phyloP scores from a whole-genome alignment of 2,888 invertebrate genomes.

The Anoncus sp. region DNA sequence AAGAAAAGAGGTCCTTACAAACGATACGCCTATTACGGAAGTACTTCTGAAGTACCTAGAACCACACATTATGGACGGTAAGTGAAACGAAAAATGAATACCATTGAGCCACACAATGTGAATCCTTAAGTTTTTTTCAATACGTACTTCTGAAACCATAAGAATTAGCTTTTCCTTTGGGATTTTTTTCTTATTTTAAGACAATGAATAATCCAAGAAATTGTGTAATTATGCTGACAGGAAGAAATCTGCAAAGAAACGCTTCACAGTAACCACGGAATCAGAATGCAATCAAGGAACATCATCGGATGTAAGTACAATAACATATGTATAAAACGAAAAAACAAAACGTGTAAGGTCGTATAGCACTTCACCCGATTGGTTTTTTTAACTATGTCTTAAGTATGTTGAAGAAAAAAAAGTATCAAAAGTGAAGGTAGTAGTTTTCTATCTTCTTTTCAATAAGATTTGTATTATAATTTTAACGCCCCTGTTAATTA shows the following conservation, averaged over 20 bases:
- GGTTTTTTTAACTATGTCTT: no score
- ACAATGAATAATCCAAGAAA: neutral
- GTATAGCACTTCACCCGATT: no score
- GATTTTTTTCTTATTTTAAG: neutral
- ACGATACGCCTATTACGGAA: slow-evolving; percentile 24
- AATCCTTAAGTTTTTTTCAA: no score
- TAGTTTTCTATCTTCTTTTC: no score
- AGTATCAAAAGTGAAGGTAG: no score
- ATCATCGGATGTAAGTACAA: slow-evolving; percentile 12
- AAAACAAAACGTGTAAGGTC: no score
- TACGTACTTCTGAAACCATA: no score
- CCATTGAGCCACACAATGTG: neutral
- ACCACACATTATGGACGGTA: slow-evolving; percentile 19
- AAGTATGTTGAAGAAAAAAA: no score
- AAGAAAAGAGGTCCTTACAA: slow-evolving; percentile 44
- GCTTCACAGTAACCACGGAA: neutral
- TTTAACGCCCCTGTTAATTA: no score
- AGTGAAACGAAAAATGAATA: slow-evolving; percentile 4
- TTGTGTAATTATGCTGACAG: slow-evolving; percentile 12
- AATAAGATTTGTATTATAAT: no score
- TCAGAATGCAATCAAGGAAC: neutral
- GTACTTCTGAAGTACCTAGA: slow-evolving; percentile 23
- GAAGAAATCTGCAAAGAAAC: slow-evolving; percentile 5
- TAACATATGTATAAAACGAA: neutral
- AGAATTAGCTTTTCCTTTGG: no score